These are phyloP conservation scores for Sabellastarte sp. DNA, from an alignment of 2,888 invertebrate genomes.

Conservation along the genomic window DNA sequence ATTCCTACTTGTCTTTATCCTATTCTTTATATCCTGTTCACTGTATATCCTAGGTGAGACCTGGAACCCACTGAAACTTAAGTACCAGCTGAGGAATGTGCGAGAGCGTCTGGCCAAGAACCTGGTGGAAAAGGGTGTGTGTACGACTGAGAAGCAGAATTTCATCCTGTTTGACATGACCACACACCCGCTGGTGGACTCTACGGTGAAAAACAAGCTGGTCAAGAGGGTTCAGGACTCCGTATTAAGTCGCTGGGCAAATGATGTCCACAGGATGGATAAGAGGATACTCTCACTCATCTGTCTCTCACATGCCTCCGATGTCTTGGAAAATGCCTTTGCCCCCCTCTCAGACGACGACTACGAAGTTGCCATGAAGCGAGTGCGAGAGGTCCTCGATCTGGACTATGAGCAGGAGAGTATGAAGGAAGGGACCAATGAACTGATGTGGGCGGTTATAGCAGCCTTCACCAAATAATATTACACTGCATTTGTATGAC, in stretches of 20 bases:
- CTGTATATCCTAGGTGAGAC: too few species aligned
- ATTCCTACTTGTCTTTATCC: too few species aligned
- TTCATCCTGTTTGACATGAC: slow-evolving; percentile 99
- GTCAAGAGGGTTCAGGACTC: slow-evolving; percentile 96
- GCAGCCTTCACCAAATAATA: slow-evolving; percentile 91
- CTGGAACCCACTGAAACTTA: slow-evolving; percentile 98
- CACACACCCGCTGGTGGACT: slow-evolving; percentile 96
- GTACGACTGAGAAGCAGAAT: slow-evolving; percentile 99
- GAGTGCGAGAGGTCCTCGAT: slow-evolving; percentile 92
- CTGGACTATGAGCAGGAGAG: slow-evolving; percentile 96
- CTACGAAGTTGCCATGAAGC: slow-evolving; percentile 96
- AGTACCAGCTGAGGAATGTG: slow-evolving; percentile 98
- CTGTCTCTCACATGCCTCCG: slow-evolving; percentile 94
- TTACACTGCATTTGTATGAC: too few species aligned
- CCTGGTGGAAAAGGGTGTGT: slow-evolving; percentile 97
- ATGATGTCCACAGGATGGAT: slow-evolving; percentile 96
- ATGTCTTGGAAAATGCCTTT: slow-evolving; percentile 99
- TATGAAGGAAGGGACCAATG: slow-evolving; percentile 70
- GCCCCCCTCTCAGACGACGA: slow-evolving; percentile 92
- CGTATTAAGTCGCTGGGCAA: slow-evolving; percentile 86
- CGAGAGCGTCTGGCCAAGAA: slow-evolving; percentile 98
- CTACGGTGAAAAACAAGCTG: slow-evolving; percentile 89
- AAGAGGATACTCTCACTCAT: slow-evolving; percentile 89
- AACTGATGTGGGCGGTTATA: slow-evolving; percentile 98
- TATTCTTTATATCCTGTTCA: too few species aligned